A percentile compares a stretch with the other conserved stretches of the same genome.
Evolutionary conservation across 2,888 invertebrate genomes (phyloP).

Genomic region (Acrobasis repandana): DNA sequence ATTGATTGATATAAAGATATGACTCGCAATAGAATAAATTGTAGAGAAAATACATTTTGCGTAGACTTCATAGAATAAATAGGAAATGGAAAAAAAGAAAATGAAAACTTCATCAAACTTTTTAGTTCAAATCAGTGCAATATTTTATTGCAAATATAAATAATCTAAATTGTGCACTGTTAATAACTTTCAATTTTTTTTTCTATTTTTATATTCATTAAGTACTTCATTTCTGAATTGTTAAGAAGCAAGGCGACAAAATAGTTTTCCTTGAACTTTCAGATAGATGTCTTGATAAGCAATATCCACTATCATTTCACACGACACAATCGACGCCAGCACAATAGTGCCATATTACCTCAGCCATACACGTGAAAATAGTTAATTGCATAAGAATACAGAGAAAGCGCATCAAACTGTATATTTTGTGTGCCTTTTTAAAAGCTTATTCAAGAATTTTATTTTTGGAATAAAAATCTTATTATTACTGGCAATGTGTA

Average conservation of each 20-base stretch:
- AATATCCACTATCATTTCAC: slow-evolving; percentile 3
- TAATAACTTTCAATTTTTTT: no score
- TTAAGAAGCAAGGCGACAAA: slow-evolving; percentile 12
- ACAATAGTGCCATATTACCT: slow-evolving; percentile 2
- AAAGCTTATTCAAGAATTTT: background rate
- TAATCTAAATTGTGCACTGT: no score
- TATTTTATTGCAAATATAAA: no score
- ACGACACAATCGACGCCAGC: background rate
- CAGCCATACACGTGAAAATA: background rate
- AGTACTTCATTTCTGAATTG: no score
- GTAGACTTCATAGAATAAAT: no score
- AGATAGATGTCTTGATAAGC: background rate
- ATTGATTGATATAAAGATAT: no score
- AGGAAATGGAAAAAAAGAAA: no score
- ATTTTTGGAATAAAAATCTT: background rate
- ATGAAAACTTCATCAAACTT: no score
- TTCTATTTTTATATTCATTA: no score
- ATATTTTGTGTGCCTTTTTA: background rate
- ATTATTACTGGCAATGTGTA: slow-evolving; percentile 11
- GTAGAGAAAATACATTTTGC: no score
- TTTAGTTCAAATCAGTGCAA: no score
- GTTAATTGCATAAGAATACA: background rate
- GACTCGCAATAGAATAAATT: no score
- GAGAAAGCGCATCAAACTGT: background rate
- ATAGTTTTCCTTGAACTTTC: slow-evolving; percentile 5